Base-by-base conservation (phyloP, 2,888 invertebrate species). In the Apotomis capreana region DNA sequence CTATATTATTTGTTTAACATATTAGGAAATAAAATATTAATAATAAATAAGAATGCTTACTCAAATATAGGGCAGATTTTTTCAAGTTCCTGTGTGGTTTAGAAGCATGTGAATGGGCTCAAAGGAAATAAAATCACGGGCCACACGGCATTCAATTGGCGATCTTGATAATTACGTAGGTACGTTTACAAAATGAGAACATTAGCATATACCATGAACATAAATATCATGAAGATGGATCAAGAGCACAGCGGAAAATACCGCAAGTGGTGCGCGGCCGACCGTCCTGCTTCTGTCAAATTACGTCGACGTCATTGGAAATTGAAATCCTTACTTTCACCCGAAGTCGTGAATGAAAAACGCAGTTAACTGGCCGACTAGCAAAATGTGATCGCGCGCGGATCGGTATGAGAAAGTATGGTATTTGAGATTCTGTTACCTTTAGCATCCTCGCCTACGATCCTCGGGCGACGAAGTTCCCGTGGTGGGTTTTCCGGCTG, bases 291-390 rank as follows among this genome's bases (percentile, higher is more conserved):
- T 84, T 79, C 83, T 85, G 87, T 87, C 86, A 89, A 86, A 85
- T 81, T 79, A 77, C 76, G 79, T 81, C 88, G 81, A 91, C 92
- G 91, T 92, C 91, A 92, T 86, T 87, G 87, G 81, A 87, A 90
- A 89, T 88, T 85, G 87, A 90, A 89, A 89, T 90, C 81, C 85
- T 86, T 85, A 92, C 92, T 92, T 92, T 92, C 92, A 91, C 92
- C 89, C 84, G 85, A 86, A 87, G 83, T 82, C 84, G 83, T 83
- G 80, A 85, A 85, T 81, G 80, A 84, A 83, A 84, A 89, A 84
- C 85, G 84, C 82, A 85, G 79, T 81, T 78, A 82, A 78, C 80
- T 84, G 83, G 80, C 81, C 77, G 83, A 80, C 78, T 84, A 86
- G 84, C 84, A 85, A 86, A 81, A 86, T 84, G 88, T 86, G 84